Evolutionary conservation across 2,888 invertebrate genomes (phyloP), one percentile per base, ranked within the genome.

Genomic region (Amphipyra tragopoginis): DNA sequence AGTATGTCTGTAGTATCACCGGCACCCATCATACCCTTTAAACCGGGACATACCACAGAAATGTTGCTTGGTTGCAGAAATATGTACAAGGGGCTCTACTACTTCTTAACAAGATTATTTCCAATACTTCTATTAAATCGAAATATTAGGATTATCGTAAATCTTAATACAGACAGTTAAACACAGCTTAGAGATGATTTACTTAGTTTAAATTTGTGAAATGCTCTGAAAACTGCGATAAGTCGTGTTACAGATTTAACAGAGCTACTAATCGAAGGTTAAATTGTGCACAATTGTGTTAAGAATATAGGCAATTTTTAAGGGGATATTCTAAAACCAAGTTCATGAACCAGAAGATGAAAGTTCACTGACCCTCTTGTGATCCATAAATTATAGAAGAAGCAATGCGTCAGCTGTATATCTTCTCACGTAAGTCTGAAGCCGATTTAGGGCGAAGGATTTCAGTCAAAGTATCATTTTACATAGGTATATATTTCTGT

Each of bases 351-450:
- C 21, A 21, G 21, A 21, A 21, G 21, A 21, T 21, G 21, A 4
- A 5, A 43, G 36, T 54, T 54, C 13, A 9, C 34, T 72, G 65
- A 71, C 45, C 49, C 15, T 8, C 0, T 52, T 42, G 8, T 64
- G 10, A 21, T 49, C 34, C 44, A 53, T 29, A 49, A 70, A 48
- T 48, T 13, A 48, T 43, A 44, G 26, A 26, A 44, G 21, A n/a
- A 49, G 15, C 39, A 9, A n/a, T 40, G 15, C 15, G 21, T 33
- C 72, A 52, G 67, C 67, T 72, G 67, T 36, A 52, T 21, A 49
- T 44, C 3, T 58, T 67, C 67, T 4, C 73, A 72, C 67, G 21
- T 34, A 7, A 45, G 44, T 45, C 44, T 11, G 5, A 14, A 29
- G 7, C 29, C 29, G 29, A 57, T 52, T 45, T 44, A 71, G 44